These are phyloP conservation scores for Patiria miniata DNA, from an alignment of 35 echinoderm and acorn worm species.

Conservation along the genomic window DNA sequence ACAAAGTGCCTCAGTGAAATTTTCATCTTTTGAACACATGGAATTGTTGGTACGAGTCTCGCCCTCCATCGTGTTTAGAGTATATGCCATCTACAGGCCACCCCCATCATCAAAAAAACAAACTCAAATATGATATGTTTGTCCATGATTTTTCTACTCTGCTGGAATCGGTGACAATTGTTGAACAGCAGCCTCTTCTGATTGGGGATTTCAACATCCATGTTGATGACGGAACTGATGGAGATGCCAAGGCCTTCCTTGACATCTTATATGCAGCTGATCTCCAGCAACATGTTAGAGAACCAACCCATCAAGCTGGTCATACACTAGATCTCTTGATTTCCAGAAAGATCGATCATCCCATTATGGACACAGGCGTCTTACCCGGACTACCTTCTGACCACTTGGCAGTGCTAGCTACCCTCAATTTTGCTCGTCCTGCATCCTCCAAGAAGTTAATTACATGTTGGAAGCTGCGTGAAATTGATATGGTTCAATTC, in stretches of 20 bases:
- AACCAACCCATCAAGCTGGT: conserved; percentile 19
- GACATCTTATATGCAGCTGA: neutral
- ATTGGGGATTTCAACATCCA: too few species aligned
- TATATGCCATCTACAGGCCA: conserved; percentile 37
- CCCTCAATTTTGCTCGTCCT: conserved; percentile 42
- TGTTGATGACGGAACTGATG: conserved; percentile 5
- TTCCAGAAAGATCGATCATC: conserved; percentile 32
- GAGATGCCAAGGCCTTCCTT: conserved; percentile 20
- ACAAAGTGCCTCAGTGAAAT: too few species aligned
- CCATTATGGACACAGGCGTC: neutral
- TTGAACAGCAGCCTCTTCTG: neutral
- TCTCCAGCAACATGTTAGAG: conserved; percentile 38
- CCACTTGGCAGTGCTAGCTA: conserved; percentile 19
- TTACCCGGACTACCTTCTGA: conserved; percentile 27
- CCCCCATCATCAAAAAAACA: conserved; percentile 38
- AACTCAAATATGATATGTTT: conserved; percentile 9
- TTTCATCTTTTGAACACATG: conserved; percentile 45
- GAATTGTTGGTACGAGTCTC: conserved; percentile 31
- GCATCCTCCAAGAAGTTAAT: conserved; percentile 10
- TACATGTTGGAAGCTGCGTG: conserved; percentile 21
- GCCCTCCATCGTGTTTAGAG: conserved; percentile 4
- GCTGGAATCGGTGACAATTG: neutral
- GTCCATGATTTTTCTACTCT: conserved; percentile 7
- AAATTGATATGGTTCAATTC: conserved; percentile 1
- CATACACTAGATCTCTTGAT: conserved; percentile 57